Evolutionary conservation across 1,140 invertebrate species (phyloP).

Genomic region (Philotrypesis tridentata): DNA sequence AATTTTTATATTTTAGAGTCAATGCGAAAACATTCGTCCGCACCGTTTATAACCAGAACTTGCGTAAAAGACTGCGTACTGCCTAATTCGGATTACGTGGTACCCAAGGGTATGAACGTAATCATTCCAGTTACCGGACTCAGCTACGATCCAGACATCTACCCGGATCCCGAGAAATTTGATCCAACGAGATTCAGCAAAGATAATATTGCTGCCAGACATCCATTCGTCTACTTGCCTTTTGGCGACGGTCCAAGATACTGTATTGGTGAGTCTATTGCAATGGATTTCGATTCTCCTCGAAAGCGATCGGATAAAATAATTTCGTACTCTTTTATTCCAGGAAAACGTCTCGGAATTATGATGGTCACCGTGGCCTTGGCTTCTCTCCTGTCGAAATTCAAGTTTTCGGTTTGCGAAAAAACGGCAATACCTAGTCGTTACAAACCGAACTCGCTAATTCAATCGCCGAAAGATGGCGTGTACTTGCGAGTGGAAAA

Average conservation of each 20-base stretch:
- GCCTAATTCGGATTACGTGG: slow-evolving; percentile 74
- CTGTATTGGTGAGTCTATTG: slow-evolving; percentile 71
- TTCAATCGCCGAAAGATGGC: slow-evolving; percentile 55
- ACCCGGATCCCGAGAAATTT: slow-evolving; percentile 77
- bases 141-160: slow-evolving; percentile 77
- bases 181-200: slow-evolving; percentile 77
- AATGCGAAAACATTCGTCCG: slow-evolving; percentile 78
- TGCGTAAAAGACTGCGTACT: slow-evolving; percentile 76
- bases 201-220: slow-evolving; percentile 58
- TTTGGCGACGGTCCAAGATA: slow-evolving; percentile 73
- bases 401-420: slow-evolving; percentile 43
- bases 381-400: slow-evolving; percentile 46
- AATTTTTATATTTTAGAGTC: slow-evolving; percentile 73
- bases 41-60: slow-evolving; percentile 75
- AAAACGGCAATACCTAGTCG: slow-evolving; percentile 63
- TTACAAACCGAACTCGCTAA: slow-evolving; percentile 50
- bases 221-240: slow-evolving; percentile 69
- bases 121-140: slow-evolving; percentile 78
- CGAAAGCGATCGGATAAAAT: too few relatives aligned
- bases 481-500: slow-evolving; percentile 29
- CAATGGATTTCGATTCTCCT: too few relatives aligned
- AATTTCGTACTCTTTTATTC: too few relatives aligned
- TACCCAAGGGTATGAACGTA: slow-evolving; percentile 77
- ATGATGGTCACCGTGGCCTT: slow-evolving; percentile 68
- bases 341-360: slow-evolving; percentile 67